Evolutionary conservation across 2,888 invertebrate species (phyloP).

Genomic region (Mesorhabditis spiculigera): DNA sequence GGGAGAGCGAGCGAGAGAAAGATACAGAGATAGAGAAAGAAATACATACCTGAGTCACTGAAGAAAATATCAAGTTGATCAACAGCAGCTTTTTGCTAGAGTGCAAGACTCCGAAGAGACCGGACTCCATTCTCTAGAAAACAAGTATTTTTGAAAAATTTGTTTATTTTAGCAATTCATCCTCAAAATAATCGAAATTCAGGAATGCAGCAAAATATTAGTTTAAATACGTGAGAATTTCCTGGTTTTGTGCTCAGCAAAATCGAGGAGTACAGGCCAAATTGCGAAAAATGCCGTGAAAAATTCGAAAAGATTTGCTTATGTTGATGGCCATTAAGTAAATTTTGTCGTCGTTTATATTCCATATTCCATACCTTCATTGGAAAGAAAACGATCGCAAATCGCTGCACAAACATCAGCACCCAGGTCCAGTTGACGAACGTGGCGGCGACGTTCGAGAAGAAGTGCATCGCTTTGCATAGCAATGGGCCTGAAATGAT

Average conservation of each 20-base stretch:
- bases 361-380: conserved; percentile 27
- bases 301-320: too few species aligned
- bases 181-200: too few species aligned
- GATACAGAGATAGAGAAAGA: background rate
- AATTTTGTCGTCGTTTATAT: too few species aligned
- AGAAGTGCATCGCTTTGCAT: conserved; percentile 44
- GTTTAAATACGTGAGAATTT: too few species aligned
- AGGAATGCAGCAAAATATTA: too few species aligned
- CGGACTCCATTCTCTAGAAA: conserved; percentile 15
- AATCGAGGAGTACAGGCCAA: too few species aligned
- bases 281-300: too few species aligned
- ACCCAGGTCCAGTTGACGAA: conserved; percentile 50
- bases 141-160: too few species aligned
- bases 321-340: too few species aligned
- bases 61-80: conserved; percentile 33
- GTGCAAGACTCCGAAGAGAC: conserved; percentile 31
- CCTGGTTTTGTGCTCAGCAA: too few species aligned
- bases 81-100: conserved; percentile 35
- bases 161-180: too few species aligned
- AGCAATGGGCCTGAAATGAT: conserved; percentile 39
- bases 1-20: background rate
- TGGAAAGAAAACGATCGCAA: conserved; percentile 43
- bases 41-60: conserved; percentile 34
- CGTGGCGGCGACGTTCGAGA: conserved; percentile 43
- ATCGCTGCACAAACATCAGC: conserved; percentile 44